Conservation (phyloP, 2,113 vertebrate species). For the Phyllostomus hastatus region DNA sequence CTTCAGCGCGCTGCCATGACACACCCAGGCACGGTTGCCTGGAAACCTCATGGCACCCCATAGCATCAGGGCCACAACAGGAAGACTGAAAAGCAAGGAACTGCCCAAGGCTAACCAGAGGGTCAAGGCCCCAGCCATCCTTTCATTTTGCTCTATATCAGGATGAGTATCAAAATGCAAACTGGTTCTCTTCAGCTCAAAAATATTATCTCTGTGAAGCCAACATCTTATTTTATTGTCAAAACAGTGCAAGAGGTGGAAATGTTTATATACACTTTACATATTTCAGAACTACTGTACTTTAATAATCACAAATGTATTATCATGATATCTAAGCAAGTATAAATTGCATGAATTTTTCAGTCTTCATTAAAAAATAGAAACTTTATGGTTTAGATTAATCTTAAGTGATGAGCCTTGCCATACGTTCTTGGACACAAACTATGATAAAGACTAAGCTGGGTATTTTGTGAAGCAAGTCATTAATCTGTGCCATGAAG, state of each 20-base stretch:
- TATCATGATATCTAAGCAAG: neutral
- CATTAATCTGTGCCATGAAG: neutral
- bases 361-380: neutral
- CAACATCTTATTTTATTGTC: neutral
- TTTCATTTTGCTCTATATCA: neutral
- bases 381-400: neutral
- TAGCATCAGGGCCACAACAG: too few relatives aligned
- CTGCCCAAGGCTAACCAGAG: fast-evolving
- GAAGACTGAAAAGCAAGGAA: neutral
- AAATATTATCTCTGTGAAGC: neutral
- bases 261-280: neutral
- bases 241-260: neutral
- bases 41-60: neutral
- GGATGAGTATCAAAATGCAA: neutral
- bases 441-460: neutral
- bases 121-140: fast-evolving
- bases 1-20: neutral
- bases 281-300: neutral
- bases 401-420: neutral
- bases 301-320: neutral
- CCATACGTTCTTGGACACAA: neutral
- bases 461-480: neutral
- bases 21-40: fast-evolving
- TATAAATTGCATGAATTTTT: neutral
- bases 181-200: neutral